phyloP scores from a whole-genome alignment of 35 echinoderm and acorn worm species.

The Chiridota heheva region DNA sequence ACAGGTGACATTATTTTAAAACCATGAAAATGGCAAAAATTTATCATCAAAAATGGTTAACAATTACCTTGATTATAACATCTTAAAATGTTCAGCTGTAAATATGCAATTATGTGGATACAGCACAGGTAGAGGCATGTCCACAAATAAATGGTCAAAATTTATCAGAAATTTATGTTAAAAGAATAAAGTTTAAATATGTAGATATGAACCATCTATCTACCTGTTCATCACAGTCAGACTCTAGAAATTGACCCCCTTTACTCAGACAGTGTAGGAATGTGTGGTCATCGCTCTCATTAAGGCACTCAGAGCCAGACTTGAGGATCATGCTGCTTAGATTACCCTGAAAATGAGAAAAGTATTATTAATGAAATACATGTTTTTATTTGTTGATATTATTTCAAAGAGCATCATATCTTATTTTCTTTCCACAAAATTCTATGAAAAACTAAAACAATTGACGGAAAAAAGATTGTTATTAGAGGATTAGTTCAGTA shows the following conservation, averaged over 20 bases:
- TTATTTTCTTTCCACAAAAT: not conserved
- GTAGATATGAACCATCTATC: too few species aligned
- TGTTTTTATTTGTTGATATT: not conserved
- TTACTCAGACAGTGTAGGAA: constrained; percentile 69
- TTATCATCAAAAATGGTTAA: too few species aligned
- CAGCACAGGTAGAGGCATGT: too few species aligned
- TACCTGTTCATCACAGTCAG: constrained; percentile 99
- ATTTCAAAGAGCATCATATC: not conserved
- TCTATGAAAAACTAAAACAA: not conserved
- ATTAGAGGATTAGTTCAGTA: not conserved
- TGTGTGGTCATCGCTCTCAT: constrained; percentile 84
- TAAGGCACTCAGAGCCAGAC: constrained; percentile 67
- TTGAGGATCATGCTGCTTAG: constrained; percentile 60
- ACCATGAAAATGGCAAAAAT: too few species aligned
- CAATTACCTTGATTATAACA: too few species aligned
- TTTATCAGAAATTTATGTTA: too few species aligned
- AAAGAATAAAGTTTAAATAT: too few species aligned
- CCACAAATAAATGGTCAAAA: too few species aligned
- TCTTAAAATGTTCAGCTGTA: too few species aligned
- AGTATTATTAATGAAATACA: not conserved
- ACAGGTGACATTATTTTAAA: too few species aligned
- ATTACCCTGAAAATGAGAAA: constrained; percentile 56
- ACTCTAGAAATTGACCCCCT: constrained; percentile 74
- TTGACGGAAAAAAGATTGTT: not conserved
- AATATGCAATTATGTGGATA: too few species aligned